phyloP scores from a whole-genome alignment of 2,113 vertebrate species.

The Tauraco erythrolophus region DNA sequence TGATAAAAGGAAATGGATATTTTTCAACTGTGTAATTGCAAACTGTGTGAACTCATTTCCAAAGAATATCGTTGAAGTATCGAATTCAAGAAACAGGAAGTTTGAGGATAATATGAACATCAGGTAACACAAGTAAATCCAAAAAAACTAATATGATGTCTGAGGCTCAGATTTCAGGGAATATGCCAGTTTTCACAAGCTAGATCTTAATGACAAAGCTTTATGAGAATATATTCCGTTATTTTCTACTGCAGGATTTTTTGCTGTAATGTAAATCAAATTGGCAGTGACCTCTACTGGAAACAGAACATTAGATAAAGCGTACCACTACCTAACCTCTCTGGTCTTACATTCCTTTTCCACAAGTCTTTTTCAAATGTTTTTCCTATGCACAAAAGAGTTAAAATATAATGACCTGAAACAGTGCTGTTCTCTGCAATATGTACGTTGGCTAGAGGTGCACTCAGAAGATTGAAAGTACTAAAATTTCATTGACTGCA shows the following conservation, averaged over 20 bases:
- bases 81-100: neutral
- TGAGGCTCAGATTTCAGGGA: neutral
- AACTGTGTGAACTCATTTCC: neutral
- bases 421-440: neutral
- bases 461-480: neutral
- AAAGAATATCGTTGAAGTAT: neutral
- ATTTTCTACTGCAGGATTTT: neutral
- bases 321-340: neutral
- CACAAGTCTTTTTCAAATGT: neutral
- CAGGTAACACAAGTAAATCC: neutral
- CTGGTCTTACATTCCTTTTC: neutral
- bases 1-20: neutral
- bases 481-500: neutral
- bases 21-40: neutral
- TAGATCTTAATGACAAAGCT: neutral
- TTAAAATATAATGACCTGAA: neutral
- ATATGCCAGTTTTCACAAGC: neutral
- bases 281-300: neutral
- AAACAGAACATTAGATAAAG: neutral
- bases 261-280: neutral
- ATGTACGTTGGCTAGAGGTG: accelerated
- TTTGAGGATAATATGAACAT: neutral
- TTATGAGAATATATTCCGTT: neutral
- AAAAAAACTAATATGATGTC: neutral
- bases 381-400: neutral